These are phyloP conservation scores for Acrocyrtus sp. DNA, from an alignment of 2,888 invertebrate genomes.

Conservation along the genomic window DNA sequence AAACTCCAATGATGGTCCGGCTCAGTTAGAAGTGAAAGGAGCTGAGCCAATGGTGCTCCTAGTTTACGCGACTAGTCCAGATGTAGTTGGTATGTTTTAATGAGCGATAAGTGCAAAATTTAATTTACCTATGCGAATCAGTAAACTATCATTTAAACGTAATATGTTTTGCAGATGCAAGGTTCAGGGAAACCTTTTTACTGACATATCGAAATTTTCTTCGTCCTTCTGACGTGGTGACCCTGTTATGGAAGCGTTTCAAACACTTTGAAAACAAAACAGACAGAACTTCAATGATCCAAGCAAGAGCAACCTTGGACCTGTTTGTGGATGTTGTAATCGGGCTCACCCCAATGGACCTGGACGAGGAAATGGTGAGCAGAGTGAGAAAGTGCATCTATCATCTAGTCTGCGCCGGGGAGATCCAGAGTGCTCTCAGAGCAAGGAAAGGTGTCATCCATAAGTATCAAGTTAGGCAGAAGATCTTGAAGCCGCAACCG, in stretches of 20 bases:
- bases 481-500: slow-evolving; percentile 68
- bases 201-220: slow-evolving; percentile 98
- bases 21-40: slow-evolving; percentile 75
- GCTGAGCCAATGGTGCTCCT: slow-evolving; percentile 94
- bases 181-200: slow-evolving; percentile 97
- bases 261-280: slow-evolving; percentile 71
- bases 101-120: background rate
- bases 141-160: background rate
- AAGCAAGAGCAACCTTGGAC: slow-evolving; percentile 86
- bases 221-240: slow-evolving; percentile 84
- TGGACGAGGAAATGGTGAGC: slow-evolving; percentile 82
- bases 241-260: slow-evolving; percentile 83
- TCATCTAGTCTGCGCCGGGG: slow-evolving; percentile 90
- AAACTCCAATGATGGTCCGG: background rate
- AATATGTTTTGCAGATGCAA: slow-evolving; percentile 80
- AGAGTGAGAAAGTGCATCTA: slow-evolving; percentile 93
- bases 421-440: slow-evolving; percentile 90
- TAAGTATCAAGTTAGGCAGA: slow-evolving; percentile 75
- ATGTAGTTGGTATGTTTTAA: slow-evolving; percentile 82
- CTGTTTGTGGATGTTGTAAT: slow-evolving; percentile 93
- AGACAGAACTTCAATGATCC: slow-evolving; percentile 66
- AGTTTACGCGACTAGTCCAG: slow-evolving; percentile 94
- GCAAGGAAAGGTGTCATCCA: slow-evolving; percentile 90
- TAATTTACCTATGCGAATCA: background rate
- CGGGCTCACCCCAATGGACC: slow-evolving; percentile 90